phyloP scores from a whole-genome alignment of 2,888 invertebrate genomes.

The Pegoplata infirma region DNA sequence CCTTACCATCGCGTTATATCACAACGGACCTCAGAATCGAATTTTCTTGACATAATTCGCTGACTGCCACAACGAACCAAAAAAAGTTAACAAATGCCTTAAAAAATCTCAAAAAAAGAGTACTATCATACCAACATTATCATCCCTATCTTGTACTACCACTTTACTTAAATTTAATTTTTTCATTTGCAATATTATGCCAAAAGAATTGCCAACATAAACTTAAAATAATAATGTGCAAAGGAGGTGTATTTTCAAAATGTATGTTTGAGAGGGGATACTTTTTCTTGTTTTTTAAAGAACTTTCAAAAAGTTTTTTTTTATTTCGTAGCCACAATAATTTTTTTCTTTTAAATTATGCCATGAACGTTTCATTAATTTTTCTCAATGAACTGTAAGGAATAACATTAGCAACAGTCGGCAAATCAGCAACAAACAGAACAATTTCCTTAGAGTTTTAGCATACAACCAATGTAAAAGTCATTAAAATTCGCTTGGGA shows the following conservation, averaged over 20 bases:
- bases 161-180: not conserved
- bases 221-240: constrained; percentile 40
- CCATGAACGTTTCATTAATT: constrained; percentile 66
- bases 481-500: constrained; percentile 58
- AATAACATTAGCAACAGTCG: constrained; percentile 57
- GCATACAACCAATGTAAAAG: constrained; percentile 48
- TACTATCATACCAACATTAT: too few relatives aligned
- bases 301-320: constrained; percentile 34
- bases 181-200: constrained; percentile 19
- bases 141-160: not conserved
- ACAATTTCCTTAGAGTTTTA: constrained; percentile 31
- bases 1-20: too few relatives aligned
- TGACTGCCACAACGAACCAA: too few relatives aligned
- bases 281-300: constrained; percentile 27
- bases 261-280: constrained; percentile 10
- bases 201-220: constrained; percentile 42
- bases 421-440: constrained; percentile 23
- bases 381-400: constrained; percentile 63
- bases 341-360: constrained; percentile 65
- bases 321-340: constrained; percentile 59
- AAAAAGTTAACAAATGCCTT: too few relatives aligned
- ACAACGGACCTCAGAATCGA: too few relatives aligned
- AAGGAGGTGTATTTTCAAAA: not conserved
- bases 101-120: too few relatives aligned
- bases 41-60: too few relatives aligned